phyloP scores from a whole-genome alignment of 1,140 invertebrate genomes.

The Linepithema humile region DNA sequence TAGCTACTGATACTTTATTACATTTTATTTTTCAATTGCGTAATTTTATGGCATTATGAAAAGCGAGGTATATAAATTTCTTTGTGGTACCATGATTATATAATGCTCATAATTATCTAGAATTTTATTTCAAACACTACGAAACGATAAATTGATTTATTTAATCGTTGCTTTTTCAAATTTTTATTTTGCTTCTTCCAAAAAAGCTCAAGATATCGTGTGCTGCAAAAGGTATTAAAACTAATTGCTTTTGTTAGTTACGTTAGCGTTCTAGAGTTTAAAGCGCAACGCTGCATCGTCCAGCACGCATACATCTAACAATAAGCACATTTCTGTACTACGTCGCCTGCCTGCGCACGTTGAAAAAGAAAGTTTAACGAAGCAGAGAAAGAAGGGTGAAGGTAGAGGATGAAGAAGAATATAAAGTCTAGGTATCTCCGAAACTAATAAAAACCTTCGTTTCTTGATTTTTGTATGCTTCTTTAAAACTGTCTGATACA shows the following conservation, averaged over 20 bases:
- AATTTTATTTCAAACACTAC: neutral
- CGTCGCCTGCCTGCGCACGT: conserved; percentile 70
- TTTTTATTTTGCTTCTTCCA: neutral
- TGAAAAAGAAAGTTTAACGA: conserved; percentile 59
- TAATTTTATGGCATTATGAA: neutral
- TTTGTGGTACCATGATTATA: neutral
- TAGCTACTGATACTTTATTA: neutral
- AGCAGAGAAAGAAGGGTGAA: conserved; percentile 50
- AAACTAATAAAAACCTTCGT: conserved; percentile 76
- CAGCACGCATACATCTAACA: conserved; percentile 25
- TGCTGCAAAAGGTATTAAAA: neutral
- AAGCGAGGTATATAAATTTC: neutral
- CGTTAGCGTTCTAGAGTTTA: conserved; percentile 47
- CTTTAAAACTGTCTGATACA: conserved; percentile 83
- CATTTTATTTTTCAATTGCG: neutral
- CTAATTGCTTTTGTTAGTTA: neutral
- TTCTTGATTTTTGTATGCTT: conserved; percentile 82
- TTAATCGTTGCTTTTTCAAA: too few relatives aligned
- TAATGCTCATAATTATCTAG: neutral
- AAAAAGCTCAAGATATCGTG: neutral
- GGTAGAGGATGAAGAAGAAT: conserved; percentile 61
- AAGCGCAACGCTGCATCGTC: neutral
- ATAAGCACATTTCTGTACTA: conserved; percentile 53
- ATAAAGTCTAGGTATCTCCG: conserved; percentile 76
- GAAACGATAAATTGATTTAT: neutral